A percentile compares a stretch with the other conserved stretches of the same genome.
Conservation (phyloP, 2,888 invertebrate genomes). For the Phortica magna region DNA sequence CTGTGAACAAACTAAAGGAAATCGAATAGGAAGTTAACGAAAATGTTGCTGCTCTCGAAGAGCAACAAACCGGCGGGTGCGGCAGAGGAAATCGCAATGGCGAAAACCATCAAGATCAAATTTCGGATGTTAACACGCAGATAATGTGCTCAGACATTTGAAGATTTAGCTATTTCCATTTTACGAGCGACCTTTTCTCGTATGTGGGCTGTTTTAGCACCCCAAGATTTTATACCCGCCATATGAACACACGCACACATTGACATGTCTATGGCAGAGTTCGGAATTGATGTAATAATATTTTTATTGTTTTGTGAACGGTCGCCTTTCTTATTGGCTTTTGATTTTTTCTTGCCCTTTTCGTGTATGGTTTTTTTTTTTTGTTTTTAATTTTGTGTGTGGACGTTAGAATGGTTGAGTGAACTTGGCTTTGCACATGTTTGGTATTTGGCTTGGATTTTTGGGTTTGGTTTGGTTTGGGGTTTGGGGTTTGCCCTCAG, state of each 20-base stretch:
- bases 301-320: background rate
- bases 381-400: no score
- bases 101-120: slow-evolving; percentile 59
- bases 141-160: slow-evolving; percentile 70
- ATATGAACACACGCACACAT: background rate
- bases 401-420: background rate
- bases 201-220: slow-evolving; percentile 13
- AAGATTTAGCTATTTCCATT: slow-evolving; percentile 51
- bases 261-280: background rate
- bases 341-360: no score
- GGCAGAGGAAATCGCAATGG: slow-evolving; percentile 27
- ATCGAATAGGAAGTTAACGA: slow-evolving; percentile 56
- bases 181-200: slow-evolving; percentile 43
- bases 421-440: background rate
- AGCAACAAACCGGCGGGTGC: background rate
- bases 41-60: background rate
- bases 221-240: background rate
- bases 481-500: background rate
- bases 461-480: background rate
- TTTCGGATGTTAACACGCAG: slow-evolving; percentile 74
- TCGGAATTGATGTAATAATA: background rate
- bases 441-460: background rate
- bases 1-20: slow-evolving; percentile 51
- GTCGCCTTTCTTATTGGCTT: no score
- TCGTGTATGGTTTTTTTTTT: no score